Base-by-base conservation (phyloP, 2,888 invertebrate species). In the Pristionchus exspectatus region DNA sequence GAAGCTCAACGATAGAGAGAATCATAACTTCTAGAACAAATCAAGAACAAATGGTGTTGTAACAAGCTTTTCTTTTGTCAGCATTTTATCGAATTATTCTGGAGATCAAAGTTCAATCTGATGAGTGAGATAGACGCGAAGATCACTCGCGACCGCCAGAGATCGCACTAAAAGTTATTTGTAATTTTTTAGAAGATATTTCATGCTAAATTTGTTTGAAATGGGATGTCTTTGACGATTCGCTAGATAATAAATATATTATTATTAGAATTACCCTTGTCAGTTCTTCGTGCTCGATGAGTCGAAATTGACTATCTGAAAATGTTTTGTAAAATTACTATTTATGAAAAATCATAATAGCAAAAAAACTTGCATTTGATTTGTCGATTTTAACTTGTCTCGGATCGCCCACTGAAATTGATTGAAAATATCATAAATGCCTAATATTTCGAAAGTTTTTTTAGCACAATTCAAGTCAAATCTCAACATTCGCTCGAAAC, bases 21-120 rank as follows among this genome's bases (percentile, higher is more conserved):
- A n/a, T n/a, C n/a, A n/a, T n/a, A n/a, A n/a, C n/a, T n/a, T n/a
- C n/a, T n/a, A n/a, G n/a, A n/a, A n/a, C 38, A 38, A 3, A 3
- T 38, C 38, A 2, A 38, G 38, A 38, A 38, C 5, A 5, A 2
- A 38, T 38, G 5, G 18, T 56, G 56, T 21, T 16, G 18, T 21
- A 18, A 56, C 21, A 1, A 16, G 56, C 12, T 10, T 56, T 56
- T 21, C 3, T 72, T 72, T 72, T 33, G 72, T 72, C 72, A 72
- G 72, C 72, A 72, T 72, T 72, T 72, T 72, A 72, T 72, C 72
- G 72, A 33, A 33, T 72, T 72, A 72, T 66, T 66, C 66, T 66
- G n/a, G 18, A 27, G 30, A 33, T 72, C 18, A 33, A 56, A 56
- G 56, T 21, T 56, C 56, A 56, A 56, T 56, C 56, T 72, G 33